phyloP scores from a whole-genome alignment of 1,140 invertebrate species.

The Drosophila saltans region DNA sequence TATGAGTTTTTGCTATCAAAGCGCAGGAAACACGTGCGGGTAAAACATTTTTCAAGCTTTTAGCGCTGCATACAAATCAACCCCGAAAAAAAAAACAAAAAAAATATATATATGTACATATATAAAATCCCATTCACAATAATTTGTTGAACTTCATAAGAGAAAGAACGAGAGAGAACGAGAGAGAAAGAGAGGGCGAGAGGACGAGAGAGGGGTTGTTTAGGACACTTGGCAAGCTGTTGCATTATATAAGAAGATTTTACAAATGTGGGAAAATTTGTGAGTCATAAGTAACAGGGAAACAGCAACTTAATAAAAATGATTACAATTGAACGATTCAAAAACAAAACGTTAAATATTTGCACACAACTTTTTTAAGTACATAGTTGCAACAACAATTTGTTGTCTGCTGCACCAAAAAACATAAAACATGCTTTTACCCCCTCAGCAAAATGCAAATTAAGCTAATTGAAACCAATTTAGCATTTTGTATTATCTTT shows the following conservation, averaged over 20 bases:
- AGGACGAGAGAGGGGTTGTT: neutral
- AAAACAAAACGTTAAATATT: neutral
- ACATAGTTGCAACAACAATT: neutral
- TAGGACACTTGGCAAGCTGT: constrained; percentile 58
- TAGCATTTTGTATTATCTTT: constrained; percentile 48
- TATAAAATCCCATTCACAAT: constrained; percentile 71
- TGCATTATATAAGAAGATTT: constrained; percentile 63
- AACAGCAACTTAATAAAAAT: constrained; percentile 26
- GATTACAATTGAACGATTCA: neutral
- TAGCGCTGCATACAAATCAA: constrained; percentile 81
- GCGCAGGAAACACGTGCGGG: constrained; percentile 80
- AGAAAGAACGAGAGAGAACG: constrained; percentile 29
- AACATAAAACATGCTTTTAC: neutral
- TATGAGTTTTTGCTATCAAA: constrained; percentile 66
- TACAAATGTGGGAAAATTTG: constrained; percentile 42
- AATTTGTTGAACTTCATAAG: constrained; percentile 81
- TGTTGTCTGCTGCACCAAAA: neutral
- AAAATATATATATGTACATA: constrained; percentile 4
- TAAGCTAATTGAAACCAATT: constrained; percentile 72
- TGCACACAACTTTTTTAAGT: neutral
- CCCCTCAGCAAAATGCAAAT: constrained; percentile 53
- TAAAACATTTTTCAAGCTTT: constrained; percentile 82
- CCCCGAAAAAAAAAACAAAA: constrained; percentile 58
- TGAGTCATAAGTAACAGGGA: constrained; percentile 35
- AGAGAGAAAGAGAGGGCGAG: neutral